Evolutionary conservation across 2,113 vertebrate genomes (phyloP).

Genomic region (Chloroceryle aenea): DNA sequence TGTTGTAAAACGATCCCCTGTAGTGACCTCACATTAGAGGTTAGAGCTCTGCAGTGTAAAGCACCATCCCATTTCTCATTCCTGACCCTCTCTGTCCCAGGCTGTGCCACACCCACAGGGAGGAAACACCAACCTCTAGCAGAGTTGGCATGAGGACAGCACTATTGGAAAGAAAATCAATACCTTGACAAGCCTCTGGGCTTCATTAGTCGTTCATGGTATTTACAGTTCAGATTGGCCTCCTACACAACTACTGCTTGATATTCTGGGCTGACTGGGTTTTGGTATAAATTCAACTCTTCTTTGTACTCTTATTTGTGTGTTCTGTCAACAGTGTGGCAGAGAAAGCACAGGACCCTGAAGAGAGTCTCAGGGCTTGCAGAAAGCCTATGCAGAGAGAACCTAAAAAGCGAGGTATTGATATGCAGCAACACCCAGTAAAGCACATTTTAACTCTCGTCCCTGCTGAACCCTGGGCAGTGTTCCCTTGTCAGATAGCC

Average conservation of each 20-base stretch:
- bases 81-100: neutral
- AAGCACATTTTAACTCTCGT: neutral
- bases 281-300: neutral
- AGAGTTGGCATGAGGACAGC: neutral
- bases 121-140: neutral
- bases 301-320: neutral
- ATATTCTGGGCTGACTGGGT: neutral
- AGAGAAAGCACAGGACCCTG: neutral
- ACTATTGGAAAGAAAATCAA: neutral
- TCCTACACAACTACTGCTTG: neutral
- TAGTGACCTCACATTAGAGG: neutral
- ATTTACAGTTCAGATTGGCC: neutral
- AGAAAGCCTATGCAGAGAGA: neutral
- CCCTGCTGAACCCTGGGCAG: neutral
- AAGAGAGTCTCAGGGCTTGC: neutral
- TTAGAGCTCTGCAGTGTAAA: neutral
- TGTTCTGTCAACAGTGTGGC: accelerated
- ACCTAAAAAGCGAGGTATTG: neutral
- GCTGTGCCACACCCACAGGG: neutral
- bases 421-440: neutral
- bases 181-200: neutral
- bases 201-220: neutral
- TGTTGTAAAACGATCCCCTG: neutral
- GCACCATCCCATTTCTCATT: neutral
- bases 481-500: neutral